Conservation (phyloP, 2,888 invertebrate genomes). For the Macrosoma leucophasiata region DNA sequence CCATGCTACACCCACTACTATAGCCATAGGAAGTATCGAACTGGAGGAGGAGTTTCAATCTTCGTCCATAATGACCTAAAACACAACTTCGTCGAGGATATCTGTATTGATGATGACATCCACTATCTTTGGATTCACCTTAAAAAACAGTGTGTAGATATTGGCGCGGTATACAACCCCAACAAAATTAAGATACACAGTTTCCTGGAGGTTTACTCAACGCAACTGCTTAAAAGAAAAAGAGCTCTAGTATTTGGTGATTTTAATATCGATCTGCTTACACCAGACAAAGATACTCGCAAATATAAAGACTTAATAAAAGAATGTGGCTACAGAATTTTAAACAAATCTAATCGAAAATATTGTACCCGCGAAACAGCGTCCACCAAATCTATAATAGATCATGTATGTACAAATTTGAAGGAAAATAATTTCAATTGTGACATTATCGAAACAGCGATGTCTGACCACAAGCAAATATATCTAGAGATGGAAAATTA, state of each 20-base stretch:
- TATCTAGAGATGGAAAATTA: slow-evolving; percentile 15
- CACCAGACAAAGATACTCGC: slow-evolving; percentile 1
- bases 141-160: slow-evolving; percentile 7
- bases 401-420: slow-evolving; percentile 14
- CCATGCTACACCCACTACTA: slow-evolving; percentile 8
- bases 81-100: slow-evolving; percentile 1
- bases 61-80: slow-evolving; percentile 5
- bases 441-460: slow-evolving; percentile 14
- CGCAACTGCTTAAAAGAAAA: slow-evolving; percentile 6
- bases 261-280: slow-evolving; percentile 14
- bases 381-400: slow-evolving; percentile 8
- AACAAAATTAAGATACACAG: slow-evolving; percentile 1
- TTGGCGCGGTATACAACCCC: slow-evolving; percentile 15
- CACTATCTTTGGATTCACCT: slow-evolving; percentile 12
- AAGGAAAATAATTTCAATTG: slow-evolving; percentile 8
- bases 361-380: slow-evolving; percentile 12
- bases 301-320: slow-evolving; percentile 5
- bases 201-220: slow-evolving; percentile 7
- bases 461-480: slow-evolving; percentile 21
- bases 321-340: slow-evolving; percentile 10
- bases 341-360: slow-evolving; percentile 12
- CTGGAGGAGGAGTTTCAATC: slow-evolving; percentile 11
- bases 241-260: slow-evolving; percentile 11
- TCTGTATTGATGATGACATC: slow-evolving; percentile 1
- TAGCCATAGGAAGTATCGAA: neutral